Conservation (phyloP, 2,113 vertebrate genomes). For the Microcebus jonahi region DNA sequence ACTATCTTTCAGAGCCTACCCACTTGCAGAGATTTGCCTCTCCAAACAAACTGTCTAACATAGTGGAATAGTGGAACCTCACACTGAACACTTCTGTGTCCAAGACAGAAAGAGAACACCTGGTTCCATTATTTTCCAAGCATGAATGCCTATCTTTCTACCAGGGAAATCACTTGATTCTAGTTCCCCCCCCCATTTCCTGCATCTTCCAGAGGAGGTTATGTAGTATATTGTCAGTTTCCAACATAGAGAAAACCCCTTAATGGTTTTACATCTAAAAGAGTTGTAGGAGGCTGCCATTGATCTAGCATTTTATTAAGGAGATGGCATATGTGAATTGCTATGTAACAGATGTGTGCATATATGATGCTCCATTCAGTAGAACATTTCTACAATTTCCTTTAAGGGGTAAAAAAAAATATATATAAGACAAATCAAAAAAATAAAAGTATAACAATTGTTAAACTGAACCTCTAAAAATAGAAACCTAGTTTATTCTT, state of each 20-base stretch:
- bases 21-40: background rate
- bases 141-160: background rate
- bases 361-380: slow-evolving; percentile 43
- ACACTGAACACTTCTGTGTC: background rate
- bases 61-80: background rate
- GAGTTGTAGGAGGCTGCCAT: slow-evolving; percentile 70
- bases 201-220: background rate
- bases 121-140: background rate
- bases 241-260: slow-evolving; percentile 40
- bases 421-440: slow-evolving; percentile 12
- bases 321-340: slow-evolving; percentile 79
- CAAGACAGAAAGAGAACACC: background rate
- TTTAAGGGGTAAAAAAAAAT: slow-evolving; percentile 55
- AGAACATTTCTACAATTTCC: slow-evolving; percentile 67
- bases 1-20: background rate
- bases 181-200: background rate
- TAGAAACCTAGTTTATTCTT: slow-evolving; percentile 44
- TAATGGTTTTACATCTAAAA: slow-evolving; percentile 69
- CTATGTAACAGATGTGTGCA: slow-evolving; percentile 74
- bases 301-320: slow-evolving; percentile 81
- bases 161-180: background rate
- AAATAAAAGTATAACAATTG: slow-evolving; percentile 29
- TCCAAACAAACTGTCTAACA: background rate
- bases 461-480: slow-evolving; percentile 48
- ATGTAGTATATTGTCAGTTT: slow-evolving; percentile 18